Conservation (phyloP, 2,797 vertebrate genomes). For the Lacerta bilineata region DNA sequence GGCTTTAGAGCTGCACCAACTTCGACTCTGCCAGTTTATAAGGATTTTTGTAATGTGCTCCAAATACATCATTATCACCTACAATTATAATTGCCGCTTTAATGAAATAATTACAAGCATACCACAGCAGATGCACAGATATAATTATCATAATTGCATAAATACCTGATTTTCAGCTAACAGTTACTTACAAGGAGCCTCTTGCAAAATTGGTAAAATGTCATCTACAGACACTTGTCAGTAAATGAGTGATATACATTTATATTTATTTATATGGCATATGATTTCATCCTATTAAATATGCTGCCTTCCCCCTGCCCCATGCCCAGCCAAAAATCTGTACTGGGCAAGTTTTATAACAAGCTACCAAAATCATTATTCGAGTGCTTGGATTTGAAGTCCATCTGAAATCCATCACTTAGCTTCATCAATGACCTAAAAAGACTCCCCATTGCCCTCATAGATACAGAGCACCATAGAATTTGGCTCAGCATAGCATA, state of each 20-base stretch:
- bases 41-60: slow-evolving; percentile 73
- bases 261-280: slow-evolving; percentile 32
- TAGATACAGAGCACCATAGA: background rate
- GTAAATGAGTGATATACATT: slow-evolving; percentile 65
- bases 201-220: slow-evolving; percentile 64
- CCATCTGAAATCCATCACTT: background rate
- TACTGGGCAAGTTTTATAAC: background rate
- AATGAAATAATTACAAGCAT: slow-evolving; percentile 79
- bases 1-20: slow-evolving; percentile 71
- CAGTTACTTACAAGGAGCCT: slow-evolving; percentile 71
- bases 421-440: background rate
- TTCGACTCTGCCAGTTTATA: slow-evolving; percentile 74
- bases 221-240: slow-evolving; percentile 67
- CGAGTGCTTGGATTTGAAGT: background rate
- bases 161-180: slow-evolving; percentile 78
- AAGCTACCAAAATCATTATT: slow-evolving; percentile 12
- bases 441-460: background rate
- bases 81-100: slow-evolving; percentile 78
- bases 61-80: slow-evolving; percentile 75
- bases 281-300: slow-evolving; percentile 21
- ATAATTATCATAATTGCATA: slow-evolving; percentile 79
- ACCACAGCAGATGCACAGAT: slow-evolving; percentile 74
- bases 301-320: background rate
- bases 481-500: slow-evolving; percentile 23
- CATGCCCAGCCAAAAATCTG: background rate